Percentiles rank a stretch among this genome's conserved stretches.
Conservation (phyloP, 92 coral and sea anemone genomes). For the Bergia puertoricense region DNA sequence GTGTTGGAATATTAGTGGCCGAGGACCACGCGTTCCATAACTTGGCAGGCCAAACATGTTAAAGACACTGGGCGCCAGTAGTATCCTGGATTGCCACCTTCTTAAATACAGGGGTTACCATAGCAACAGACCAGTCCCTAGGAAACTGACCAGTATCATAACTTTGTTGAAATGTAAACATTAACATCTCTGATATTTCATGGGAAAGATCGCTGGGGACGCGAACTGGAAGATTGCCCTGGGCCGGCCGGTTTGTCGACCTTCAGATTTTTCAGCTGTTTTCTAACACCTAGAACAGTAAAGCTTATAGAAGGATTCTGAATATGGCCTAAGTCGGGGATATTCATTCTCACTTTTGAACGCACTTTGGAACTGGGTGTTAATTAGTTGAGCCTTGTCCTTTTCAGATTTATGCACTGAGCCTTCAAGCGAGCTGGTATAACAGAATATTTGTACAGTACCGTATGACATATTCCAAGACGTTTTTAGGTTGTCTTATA, state of each 20-base stretch:
- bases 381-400: not conserved
- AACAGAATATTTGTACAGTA: not conserved
- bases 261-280: not conserved
- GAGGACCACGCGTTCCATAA: conserved; percentile 27
- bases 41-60: conserved; percentile 12
- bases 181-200: not conserved
- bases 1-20: conserved; percentile 5
- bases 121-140: conserved; percentile 30
- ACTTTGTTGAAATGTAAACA: too few species aligned
- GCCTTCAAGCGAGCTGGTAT: not conserved
- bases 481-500: too few species aligned
- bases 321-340: not conserved
- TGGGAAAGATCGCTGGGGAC: not conserved
- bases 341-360: too few species aligned
- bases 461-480: not conserved
- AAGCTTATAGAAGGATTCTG: not conserved
- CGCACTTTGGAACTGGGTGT: too few species aligned
- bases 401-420: not conserved
- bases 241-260: not conserved
- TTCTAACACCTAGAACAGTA: not conserved
- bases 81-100: conserved; percentile 24
- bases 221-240: not conserved
- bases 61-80: conserved; percentile 6
- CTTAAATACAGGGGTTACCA: conserved; percentile 29
- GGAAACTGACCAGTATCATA: conserved; percentile 1